Evolutionary conservation across 2,888 invertebrate genomes (phyloP).

Genomic region (Acleris sparsana): DNA sequence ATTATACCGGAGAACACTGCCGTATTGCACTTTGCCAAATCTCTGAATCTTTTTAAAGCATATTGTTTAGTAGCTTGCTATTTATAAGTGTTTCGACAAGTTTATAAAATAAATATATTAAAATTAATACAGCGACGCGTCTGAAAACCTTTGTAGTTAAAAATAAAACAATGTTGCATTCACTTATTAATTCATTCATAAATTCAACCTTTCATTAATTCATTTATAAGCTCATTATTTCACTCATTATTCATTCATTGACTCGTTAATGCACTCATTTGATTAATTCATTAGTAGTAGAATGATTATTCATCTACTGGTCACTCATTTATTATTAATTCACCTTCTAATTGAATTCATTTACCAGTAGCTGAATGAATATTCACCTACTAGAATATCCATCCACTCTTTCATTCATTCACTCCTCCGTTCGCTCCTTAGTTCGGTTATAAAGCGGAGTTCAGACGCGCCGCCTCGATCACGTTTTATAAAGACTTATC

Average conservation of each 20-base stretch:
- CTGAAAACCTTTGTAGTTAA: conserved; percentile 19
- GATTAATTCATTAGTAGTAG: not conserved
- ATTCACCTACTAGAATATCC: not conserved
- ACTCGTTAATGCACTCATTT: not conserved
- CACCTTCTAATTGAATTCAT: not conserved
- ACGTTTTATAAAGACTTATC: conserved; percentile 32
- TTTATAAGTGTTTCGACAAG: conserved; percentile 22
- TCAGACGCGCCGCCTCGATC: conserved; percentile 20
- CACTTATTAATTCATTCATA: too few species aligned
- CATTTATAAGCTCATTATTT: too few species aligned
- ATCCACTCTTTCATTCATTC: too few species aligned
- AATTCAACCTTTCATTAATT: too few species aligned
- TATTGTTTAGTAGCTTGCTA: conserved; percentile 17
- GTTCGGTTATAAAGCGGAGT: conserved; percentile 8
- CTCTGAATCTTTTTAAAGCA: conserved; percentile 2
- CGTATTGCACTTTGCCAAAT: conserved; percentile 59
- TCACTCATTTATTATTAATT: not conserved
- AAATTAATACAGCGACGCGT: conserved; percentile 18
- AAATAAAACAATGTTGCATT: too few species aligned
- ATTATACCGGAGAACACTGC: conserved; percentile 63
- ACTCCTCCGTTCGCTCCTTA: not conserved
- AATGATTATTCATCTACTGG: not conserved
- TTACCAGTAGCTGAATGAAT: not conserved
- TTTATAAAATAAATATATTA: conserved; percentile 24
- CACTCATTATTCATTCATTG: not conserved